Conservation (phyloP, 2,113 vertebrate species). For the Odocoileus hemionus region DNA sequence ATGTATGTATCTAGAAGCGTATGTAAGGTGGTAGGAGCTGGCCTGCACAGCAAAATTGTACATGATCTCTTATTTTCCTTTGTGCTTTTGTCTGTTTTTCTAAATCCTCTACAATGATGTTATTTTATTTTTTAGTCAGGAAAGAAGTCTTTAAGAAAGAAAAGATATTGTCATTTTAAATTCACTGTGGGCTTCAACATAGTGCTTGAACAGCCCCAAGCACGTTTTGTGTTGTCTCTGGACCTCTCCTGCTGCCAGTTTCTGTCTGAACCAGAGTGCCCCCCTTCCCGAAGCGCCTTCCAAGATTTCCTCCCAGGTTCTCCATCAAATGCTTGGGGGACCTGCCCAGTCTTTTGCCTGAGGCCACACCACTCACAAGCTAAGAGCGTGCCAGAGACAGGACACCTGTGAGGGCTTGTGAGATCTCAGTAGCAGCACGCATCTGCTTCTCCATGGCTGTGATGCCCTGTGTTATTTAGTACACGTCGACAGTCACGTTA, state of each 20-base stretch:
- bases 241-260: accelerated
- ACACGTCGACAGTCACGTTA: accelerated
- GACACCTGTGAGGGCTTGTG: no score
- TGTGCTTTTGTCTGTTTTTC: neutral
- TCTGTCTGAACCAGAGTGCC: neutral
- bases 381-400: neutral
- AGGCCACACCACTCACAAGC: neutral
- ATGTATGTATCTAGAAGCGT: neutral
- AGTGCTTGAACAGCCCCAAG: neutral
- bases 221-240: neutral
- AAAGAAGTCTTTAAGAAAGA: neutral
- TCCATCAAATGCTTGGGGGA: accelerated
- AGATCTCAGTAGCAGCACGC: neutral
- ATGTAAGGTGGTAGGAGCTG: neutral
- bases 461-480: neutral
- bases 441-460: neutral
- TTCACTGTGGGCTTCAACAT: neutral
- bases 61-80: neutral
- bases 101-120: neutral
- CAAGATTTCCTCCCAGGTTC: neutral
- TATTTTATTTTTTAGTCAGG: neutral
- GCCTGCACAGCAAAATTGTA: accelerated
- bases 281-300: no score
- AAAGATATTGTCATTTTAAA: neutral
- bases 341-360: neutral